A percentile compares a stretch with the other conserved stretches of the same genome.
Evolutionary conservation across 2,113 vertebrate species (phyloP).

Genomic region (Tetrao urogallus): DNA sequence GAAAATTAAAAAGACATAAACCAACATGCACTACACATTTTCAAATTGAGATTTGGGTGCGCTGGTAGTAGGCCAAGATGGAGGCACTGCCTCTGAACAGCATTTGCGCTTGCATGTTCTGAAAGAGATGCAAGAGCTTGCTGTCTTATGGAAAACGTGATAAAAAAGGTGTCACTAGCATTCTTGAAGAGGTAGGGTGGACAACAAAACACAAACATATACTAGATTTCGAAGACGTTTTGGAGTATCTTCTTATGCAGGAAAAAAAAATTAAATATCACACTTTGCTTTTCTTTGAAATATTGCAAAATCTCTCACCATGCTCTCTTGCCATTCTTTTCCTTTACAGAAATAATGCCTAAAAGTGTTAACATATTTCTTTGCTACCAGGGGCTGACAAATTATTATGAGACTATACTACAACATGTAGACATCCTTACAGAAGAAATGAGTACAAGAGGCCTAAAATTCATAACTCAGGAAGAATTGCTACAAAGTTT

Average conservation of each 20-base stretch:
- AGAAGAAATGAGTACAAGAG: neutral
- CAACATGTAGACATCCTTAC: neutral
- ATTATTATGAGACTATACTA: neutral
- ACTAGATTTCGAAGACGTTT: neutral
- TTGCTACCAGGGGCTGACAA: neutral
- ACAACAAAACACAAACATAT: accelerated
- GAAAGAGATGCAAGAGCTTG: neutral
- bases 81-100: neutral
- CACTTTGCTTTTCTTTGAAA: neutral
- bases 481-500: neutral
- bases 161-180: neutral
- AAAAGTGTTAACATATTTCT: neutral
- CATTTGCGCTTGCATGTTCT: neutral
- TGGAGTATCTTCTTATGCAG: neutral
- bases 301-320: neutral
- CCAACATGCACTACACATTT: neutral
- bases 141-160: neutral
- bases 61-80: neutral
- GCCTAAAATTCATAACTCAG: neutral
- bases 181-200: neutral
- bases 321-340: neutral
- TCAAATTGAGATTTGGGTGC: neutral
- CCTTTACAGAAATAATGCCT: neutral
- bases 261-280: no score
- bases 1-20: neutral